A percentile compares a stretch with the other conserved stretches of the same genome.
Conservation (phyloP, 2,113 vertebrate species). For the Lethenteron reissneri region DNA sequence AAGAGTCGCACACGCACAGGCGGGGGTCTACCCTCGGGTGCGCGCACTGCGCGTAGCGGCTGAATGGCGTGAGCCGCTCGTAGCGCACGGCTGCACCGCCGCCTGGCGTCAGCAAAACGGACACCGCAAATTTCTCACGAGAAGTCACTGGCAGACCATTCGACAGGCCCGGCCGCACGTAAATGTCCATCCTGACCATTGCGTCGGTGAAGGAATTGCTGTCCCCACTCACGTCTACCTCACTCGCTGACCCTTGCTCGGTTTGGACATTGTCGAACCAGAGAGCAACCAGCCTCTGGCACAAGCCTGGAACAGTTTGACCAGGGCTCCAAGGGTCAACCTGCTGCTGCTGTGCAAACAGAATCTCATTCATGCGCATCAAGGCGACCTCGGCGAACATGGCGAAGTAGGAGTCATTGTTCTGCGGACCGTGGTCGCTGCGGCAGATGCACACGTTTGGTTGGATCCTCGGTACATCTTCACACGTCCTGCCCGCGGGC, state of each 20-base stretch:
- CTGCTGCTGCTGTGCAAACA: slow-evolving; percentile 8
- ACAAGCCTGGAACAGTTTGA: background rate
- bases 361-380: slow-evolving; percentile 9
- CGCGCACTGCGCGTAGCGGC: slow-evolving; percentile 10
- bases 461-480: slow-evolving; percentile 11
- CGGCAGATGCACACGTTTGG: slow-evolving; percentile 14
- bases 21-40: slow-evolving; percentile 10
- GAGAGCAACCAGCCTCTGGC: slow-evolving; percentile 9
- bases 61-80: slow-evolving; percentile 12
- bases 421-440: slow-evolving; percentile 7
- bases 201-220: slow-evolving; percentile 8
- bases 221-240: slow-evolving; percentile 9
- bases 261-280: slow-evolving; percentile 11
- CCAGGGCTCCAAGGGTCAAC: background rate
- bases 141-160: background rate
- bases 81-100: slow-evolving; percentile 10
- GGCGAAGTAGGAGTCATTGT: slow-evolving; percentile 11
- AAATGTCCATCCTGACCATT: background rate
- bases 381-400: slow-evolving; percentile 15
- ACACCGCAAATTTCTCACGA: slow-evolving; percentile 12
- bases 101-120: slow-evolving; percentile 8
- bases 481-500: slow-evolving; percentile 10
- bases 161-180: no score
- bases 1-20: slow-evolving; percentile 12
- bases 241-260: slow-evolving; percentile 7